Percentiles rank a stretch among this genome's conserved stretches.
These are phyloP conservation scores for Pachliopta kotzebuea DNA, from an alignment of 2,888 invertebrate genomes.

Conservation along the genomic window DNA sequence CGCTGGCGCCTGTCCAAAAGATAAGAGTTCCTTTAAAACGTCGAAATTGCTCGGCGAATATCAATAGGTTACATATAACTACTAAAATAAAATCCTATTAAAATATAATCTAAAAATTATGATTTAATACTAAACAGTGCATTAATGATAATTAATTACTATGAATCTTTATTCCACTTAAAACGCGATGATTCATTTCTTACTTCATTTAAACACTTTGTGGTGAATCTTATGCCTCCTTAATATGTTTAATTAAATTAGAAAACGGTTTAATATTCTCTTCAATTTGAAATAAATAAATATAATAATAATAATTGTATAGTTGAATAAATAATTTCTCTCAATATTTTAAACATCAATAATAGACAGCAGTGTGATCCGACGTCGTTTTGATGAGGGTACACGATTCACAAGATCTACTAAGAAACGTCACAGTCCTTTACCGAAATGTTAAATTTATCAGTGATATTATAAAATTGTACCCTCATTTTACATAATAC, in stretches of 20 bases:
- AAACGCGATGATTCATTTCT: neutral
- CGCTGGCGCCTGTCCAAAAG: constrained; percentile 23
- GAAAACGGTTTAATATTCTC: too few relatives aligned
- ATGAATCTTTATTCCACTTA: neutral
- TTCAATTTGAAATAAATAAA: too few relatives aligned
- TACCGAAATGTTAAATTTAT: neutral
- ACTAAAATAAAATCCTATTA: neutral
- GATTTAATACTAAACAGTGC: neutral
- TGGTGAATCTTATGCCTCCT: neutral
- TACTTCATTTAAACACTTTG: neutral
- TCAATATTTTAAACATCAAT: neutral
- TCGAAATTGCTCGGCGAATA: constrained; percentile 20
- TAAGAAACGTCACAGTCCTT: neutral
- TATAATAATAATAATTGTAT: neutral
- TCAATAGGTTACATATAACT: constrained; percentile 16
- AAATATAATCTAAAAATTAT: neutral
- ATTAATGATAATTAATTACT: neutral
- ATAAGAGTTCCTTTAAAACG: constrained; percentile 25
- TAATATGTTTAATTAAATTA: too few relatives aligned
- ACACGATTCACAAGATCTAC: neutral
- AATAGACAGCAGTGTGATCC: neutral
- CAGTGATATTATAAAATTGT: neutral
- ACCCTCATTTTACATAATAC: neutral
- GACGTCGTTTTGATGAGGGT: neutral
- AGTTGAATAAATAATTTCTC: neutral